These are phyloP conservation scores for Aporrectodea caliginosa DNA, from an alignment of 1,140 invertebrate species.

Conservation along the genomic window DNA sequence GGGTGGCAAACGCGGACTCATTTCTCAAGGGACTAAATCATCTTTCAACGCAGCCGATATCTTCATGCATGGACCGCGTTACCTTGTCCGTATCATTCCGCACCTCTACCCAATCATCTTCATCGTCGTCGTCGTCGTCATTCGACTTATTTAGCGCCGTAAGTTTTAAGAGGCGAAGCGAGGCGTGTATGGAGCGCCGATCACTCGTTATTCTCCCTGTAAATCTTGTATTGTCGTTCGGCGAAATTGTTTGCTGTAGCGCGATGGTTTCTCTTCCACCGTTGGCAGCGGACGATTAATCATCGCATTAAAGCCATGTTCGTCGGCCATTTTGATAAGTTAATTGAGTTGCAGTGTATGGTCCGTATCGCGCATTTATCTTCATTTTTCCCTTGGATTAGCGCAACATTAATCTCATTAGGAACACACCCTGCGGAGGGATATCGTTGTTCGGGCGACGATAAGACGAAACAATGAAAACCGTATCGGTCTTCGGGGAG, in stretches of 20 bases:
- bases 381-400: neutral
- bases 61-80: too few relatives aligned
- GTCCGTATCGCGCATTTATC: neutral
- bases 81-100: too few relatives aligned
- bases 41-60: too few relatives aligned
- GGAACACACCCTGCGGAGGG: too few relatives aligned
- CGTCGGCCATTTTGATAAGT: neutral
- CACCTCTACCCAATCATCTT: too few relatives aligned
- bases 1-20: too few relatives aligned
- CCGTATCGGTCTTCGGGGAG: too few relatives aligned
- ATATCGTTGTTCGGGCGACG: too few relatives aligned
- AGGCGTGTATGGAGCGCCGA: too few relatives aligned
- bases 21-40: too few relatives aligned
- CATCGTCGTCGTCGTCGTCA: too few relatives aligned
- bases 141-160: neutral
- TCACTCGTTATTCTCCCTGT: neutral
- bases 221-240: neutral
- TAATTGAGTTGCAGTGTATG: neutral
- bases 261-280: neutral
- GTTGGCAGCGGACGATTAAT: neutral
- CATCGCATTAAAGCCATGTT: neutral
- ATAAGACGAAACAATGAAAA: too few relatives aligned
- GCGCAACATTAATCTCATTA: neutral
- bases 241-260: neutral
- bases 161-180: neutral